Evolutionary conservation across 2,113 vertebrate species (phyloP), one percentile per base, ranked within the genome.

Genomic region (Corvus cornix): DNA sequence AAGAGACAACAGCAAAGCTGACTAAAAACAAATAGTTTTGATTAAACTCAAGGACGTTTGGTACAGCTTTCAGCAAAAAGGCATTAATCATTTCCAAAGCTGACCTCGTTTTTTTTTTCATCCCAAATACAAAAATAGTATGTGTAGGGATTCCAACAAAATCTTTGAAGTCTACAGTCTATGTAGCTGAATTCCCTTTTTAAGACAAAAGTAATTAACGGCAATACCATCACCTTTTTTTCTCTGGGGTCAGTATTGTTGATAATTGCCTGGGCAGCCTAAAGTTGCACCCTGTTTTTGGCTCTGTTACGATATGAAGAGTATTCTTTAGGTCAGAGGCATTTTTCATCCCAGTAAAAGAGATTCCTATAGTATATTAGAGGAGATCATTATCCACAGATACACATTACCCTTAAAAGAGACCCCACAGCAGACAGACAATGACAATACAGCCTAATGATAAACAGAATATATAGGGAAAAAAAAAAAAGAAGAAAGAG

Each of bases 11-110:
- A 98, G 98, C 98, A 98, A 98, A 98, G 98, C 98, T 98, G 98
- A 98, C 98, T 98, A 98, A 99, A 99, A 99, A 99, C 98, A 99
- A 99, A 99, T 99, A 99, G 99, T 99, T 99, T 99, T 99, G 99
- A 99, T 99, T 99, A 99, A 99, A 99, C 98, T 99, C 99, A 99
- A 99, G 99, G 99, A 99, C 99, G 94, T 99, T 99, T 97, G 95
- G 98, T 98, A 98, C 98, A 99, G 98, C 99, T 99, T 99, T 99
- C 98, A 98, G 98, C 98, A 98, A 99, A 99, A 99, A 99, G 98
- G 93, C 99, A 99, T 99, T 99, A 98, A 99, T 99, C 99, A 99
- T 98, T 98, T 99, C 98, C 98, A 97, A 98, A 98, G 98, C 98
- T 98, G 98, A 99, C 98, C 98, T 99, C 98, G 98, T 97, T 97